phyloP scores from a whole-genome alignment of 92 coral and sea anemone species.

The Paramuricea clavata region DNA sequence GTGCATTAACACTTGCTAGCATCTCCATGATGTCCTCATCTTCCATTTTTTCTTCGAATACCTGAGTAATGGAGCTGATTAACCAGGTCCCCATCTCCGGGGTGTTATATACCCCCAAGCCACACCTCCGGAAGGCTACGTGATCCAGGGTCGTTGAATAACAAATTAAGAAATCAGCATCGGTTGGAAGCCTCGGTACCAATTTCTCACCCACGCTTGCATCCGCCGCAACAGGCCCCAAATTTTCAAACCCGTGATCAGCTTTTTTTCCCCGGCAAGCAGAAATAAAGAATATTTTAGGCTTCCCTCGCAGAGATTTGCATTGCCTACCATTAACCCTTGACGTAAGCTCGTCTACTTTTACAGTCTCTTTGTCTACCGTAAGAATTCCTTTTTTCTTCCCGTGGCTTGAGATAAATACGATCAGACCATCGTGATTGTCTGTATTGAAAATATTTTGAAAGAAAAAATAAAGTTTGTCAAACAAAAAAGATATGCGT shows the following conservation, averaged over 20 bases:
- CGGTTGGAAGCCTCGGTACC: slow-evolving; percentile 88
- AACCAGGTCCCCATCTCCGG: slow-evolving; percentile 91
- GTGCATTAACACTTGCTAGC: slow-evolving; percentile 87
- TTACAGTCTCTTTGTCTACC: slow-evolving; percentile 57
- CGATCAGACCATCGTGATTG: slow-evolving; percentile 82
- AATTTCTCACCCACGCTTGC: slow-evolving; percentile 63
- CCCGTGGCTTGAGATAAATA: slow-evolving; percentile 92
- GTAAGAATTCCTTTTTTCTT: slow-evolving; percentile 77
- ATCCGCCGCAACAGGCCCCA: slow-evolving; percentile 34
- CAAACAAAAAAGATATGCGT: too few relatives aligned
- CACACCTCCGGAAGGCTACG: slow-evolving; percentile 72
- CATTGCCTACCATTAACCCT: slow-evolving; percentile 78
- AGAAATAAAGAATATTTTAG: slow-evolving; percentile 91
- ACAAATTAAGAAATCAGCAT: slow-evolving; percentile 84
- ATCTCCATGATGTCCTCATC: slow-evolving; percentile 87
- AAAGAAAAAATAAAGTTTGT: background rate
- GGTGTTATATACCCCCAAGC: background rate
- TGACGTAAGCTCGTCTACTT: slow-evolving; percentile 81
- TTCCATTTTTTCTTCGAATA: slow-evolving; percentile 66
- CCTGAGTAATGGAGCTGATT: slow-evolving; percentile 80
- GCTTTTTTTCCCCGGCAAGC: slow-evolving; percentile 87
- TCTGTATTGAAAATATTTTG: slow-evolving; percentile 47
- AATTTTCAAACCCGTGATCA: slow-evolving; percentile 78
- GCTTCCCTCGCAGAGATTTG: slow-evolving; percentile 77
- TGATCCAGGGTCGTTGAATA: slow-evolving; percentile 85